Base-by-base conservation (phyloP, 2,113 vertebrate genomes). In the Cebidichthys violaceus region DNA sequence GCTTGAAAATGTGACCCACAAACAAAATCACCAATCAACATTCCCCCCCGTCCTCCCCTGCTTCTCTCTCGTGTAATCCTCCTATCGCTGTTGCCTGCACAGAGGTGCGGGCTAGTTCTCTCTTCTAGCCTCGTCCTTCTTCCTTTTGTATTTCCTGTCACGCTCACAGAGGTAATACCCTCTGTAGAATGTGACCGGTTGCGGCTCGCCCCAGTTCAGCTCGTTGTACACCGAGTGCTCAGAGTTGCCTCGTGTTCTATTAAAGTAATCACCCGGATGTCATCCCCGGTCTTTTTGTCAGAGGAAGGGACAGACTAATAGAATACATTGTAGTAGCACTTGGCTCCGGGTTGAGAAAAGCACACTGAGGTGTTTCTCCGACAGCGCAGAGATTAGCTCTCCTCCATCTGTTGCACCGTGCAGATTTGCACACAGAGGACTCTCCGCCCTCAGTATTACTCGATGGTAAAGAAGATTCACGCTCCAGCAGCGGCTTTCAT, bases 1-100 rank as follows among this genome's bases (percentile, higher is more conserved):
- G 78, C 86, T 94, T 94, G 92, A 92, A 95, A 94, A 94, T 94
- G 85, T 92, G 90, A 93, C 93, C 92, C 90, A 94, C 81, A 91
- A 92, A 93, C 79, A 78, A 85, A 89, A 67, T 84, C 81, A 15
- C 83, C 65, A 84, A 89, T 92, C 89, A 89, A 59, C 86, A 62
- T 33, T 54, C 73, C n/a, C 71, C 45, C 31, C 60, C 57, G 52
- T 22, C 24, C 41, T n/a, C 55, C 67, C 45, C 27, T 59, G 61
- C 69, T 45, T 60, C 55, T 67, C 9, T 66, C 70, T 54, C 17
- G 2, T 79, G 67, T 86, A 77, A 81, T 85, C 77, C 52, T 62
- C 50, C 31, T 37, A 52, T 83, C 83, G 43, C 33, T 43, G 73
- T 29, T 18, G 50, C 66, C 66, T 9, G 68, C 37, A 37, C 57